phyloP scores from a whole-genome alignment of 2,113 vertebrate species.

The Crotalus horridus region DNA sequence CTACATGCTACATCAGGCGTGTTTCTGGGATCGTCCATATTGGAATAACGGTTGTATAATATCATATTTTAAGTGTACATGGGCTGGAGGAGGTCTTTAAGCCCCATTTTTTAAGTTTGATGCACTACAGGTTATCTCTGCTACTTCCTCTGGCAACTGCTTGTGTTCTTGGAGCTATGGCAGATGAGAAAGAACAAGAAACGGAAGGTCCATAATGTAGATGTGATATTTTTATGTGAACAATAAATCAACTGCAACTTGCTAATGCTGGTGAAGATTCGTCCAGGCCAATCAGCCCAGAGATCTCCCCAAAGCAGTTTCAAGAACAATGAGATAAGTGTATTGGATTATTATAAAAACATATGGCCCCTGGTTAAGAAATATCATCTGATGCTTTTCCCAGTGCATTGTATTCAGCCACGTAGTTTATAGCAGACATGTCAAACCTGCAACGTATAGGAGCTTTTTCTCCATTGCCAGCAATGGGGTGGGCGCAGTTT shows the following conservation, averaged over 20 bases:
- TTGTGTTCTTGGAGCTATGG: not conserved
- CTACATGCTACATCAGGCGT: not conserved
- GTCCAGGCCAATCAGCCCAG: not conserved
- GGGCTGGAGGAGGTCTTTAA: too few species aligned
- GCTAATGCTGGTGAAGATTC: not conserved
- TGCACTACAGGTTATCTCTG: not conserved
- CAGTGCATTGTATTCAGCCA: not conserved
- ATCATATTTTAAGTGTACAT: not conserved
- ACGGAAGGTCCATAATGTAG: not conserved
- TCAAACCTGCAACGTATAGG: too few species aligned
- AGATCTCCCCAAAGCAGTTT: not conserved
- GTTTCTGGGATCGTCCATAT: not conserved
- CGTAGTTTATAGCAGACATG: not conserved
- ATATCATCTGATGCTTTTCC: not conserved
- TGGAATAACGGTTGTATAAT: not conserved
- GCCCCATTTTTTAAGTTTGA: not conserved
- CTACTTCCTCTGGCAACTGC: not conserved
- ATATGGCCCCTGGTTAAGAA: not conserved
- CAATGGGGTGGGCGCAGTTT: too few species aligned
- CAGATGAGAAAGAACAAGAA: not conserved
- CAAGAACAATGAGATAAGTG: not conserved
- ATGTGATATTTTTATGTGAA: not conserved
- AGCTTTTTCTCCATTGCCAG: too few species aligned
- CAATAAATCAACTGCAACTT: not conserved
- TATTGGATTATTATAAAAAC: not conserved